These are phyloP conservation scores for Linnaemya vulpina DNA, from an alignment of 2,888 invertebrate species.

Conservation along the genomic window DNA sequence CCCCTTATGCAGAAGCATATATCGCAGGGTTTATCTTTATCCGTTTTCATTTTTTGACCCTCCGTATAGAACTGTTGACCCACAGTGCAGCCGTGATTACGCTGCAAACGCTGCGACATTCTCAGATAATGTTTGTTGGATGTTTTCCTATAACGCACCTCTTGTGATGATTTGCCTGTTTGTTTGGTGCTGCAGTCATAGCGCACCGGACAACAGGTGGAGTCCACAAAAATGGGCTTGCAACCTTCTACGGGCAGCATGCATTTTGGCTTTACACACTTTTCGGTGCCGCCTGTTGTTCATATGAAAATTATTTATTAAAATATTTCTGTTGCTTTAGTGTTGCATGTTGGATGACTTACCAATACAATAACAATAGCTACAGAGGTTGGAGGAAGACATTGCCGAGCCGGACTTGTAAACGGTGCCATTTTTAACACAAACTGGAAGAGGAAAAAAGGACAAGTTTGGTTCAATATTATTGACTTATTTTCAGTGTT, in stretches of 20 bases:
- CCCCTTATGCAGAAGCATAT: constrained; percentile 92
- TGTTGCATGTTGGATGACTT: constrained; percentile 54
- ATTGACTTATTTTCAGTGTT: too few species aligned
- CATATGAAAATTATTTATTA: background rate
- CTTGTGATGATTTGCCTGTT: constrained; percentile 80
- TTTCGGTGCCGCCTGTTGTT: constrained; percentile 85
- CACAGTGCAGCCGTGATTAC: constrained; percentile 85
- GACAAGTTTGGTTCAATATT: background rate
- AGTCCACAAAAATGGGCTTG: constrained; percentile 82
- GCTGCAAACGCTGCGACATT: constrained; percentile 80
- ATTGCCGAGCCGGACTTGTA: constrained; percentile 87
- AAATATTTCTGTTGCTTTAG: background rate
- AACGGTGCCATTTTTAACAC: constrained; percentile 82
- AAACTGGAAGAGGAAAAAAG: constrained; percentile 74
- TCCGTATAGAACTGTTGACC: constrained; percentile 86
- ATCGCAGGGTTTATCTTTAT: constrained; percentile 85
- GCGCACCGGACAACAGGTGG: constrained; percentile 90
- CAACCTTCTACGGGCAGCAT: constrained; percentile 88
- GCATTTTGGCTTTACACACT: constrained; percentile 92
- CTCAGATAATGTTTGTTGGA: constrained; percentile 81
- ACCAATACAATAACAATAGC: constrained; percentile 92
- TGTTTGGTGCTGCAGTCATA: constrained; percentile 87
- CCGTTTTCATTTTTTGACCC: constrained; percentile 87
- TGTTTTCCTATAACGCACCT: constrained; percentile 79
- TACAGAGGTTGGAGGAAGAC: constrained; percentile 90